phyloP scores from a whole-genome alignment of 1,140 invertebrate genomes.

The Saccostrea echinata region DNA sequence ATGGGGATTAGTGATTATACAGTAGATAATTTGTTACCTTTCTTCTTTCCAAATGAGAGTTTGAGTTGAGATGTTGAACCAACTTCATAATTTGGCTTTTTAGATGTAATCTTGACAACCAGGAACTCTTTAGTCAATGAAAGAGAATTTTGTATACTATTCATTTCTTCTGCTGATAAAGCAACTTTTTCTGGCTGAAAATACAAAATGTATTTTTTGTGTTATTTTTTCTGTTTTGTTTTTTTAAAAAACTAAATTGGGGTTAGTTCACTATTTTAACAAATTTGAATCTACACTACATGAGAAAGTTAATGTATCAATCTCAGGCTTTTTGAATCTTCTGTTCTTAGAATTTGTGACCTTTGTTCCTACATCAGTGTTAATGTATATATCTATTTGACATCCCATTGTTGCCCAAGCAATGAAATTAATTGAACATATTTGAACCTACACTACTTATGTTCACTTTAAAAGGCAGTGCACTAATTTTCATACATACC shows the following conservation, averaged over 20 bases:
- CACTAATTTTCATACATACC: no score
- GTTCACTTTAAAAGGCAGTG: no score
- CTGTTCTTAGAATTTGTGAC: no score
- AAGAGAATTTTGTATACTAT: constrained; percentile 50
- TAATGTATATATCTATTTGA: no score
- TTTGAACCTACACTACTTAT: no score
- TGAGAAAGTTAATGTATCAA: background rate
- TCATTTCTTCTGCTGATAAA: constrained; percentile 65
- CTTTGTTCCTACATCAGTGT: no score
- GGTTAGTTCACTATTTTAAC: background rate
- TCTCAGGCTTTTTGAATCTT: background rate
- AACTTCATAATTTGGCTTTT: constrained; percentile 83
- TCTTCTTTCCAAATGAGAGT: constrained; percentile 79
- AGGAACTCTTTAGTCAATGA: constrained; percentile 53
- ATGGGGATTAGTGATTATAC: no score
- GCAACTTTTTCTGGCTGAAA: constrained; percentile 60
- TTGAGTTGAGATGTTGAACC: constrained; percentile 83
- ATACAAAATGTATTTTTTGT: background rate
- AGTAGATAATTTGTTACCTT: constrained; percentile 57
- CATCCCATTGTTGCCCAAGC: no score
- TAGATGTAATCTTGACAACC: constrained; percentile 63
- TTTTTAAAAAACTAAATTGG: background rate
- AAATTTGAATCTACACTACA: background rate
- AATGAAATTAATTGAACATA: no score
- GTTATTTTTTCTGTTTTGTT: background rate